Evolutionary conservation across 1,140 invertebrate species (phyloP), one percentile per base, ranked within the genome.

Genomic region (Paramacrobiotus metropolitanus): DNA sequence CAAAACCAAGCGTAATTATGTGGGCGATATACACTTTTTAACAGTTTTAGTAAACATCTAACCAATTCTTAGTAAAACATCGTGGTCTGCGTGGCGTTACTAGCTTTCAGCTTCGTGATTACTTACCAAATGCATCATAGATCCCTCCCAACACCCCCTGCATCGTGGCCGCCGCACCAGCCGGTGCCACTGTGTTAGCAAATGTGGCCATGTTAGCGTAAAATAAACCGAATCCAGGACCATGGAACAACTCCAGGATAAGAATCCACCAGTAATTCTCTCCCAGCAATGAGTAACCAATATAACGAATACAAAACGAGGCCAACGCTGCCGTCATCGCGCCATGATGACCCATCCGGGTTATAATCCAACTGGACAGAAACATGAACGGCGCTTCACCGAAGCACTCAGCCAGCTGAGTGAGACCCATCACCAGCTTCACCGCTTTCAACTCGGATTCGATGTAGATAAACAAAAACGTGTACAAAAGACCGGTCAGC

Each of bases 361-460:
- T 82, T 1, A 93, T 74, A 45, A 93, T 81, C 68, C 72, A 76
- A 61, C 81, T 80, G 21, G 86, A 87, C 18, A 87, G 68, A 69
- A 89, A 88, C 73, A 91, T 85, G 66, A 90, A 87, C 0, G 86
- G 86, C 63, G 89, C 71, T 73, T 92, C 87, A n/a, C 89, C 89
- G 66, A 91, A 83, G 65, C 83, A 85, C 69, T 89, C 84, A 59
- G 89, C 78, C 2, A 81, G 81, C 68, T 83, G 81, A 2, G 81
- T 80, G 1, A 83, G 66, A 1, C 88, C 89, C 71, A 92, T 81
- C 1, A 93, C 69, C 0, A 87, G 83, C 73, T 89, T 65, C 40
- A 55, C 15, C 21, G 63, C 45, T 2, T 31, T 44, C 2, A 64
- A 29, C 21, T 31, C 59, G 21, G 61, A 31, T 20, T 63, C 63